Percentiles rank a stretch among this genome's conserved stretches.
Evolutionary conservation across 2,888 invertebrate genomes (phyloP).

Genomic region (Troides helena): DNA sequence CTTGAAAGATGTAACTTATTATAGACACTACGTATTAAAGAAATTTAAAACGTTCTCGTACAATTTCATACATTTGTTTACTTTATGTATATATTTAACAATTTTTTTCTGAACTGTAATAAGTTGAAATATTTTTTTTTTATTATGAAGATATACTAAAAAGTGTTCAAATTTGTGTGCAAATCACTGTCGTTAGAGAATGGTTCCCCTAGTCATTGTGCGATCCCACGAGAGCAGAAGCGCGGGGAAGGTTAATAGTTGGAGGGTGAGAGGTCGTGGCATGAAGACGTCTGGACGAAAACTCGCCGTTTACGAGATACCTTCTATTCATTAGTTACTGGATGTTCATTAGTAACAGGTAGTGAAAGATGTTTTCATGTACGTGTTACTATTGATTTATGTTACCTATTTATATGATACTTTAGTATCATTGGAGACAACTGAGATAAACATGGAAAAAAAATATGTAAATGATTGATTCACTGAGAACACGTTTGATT

Average conservation of each 20-base stretch:
- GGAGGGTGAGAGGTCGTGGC: conserved; percentile 41
- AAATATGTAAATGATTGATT: not conserved
- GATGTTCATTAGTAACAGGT: conserved; percentile 18
- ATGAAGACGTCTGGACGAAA: conserved; percentile 28
- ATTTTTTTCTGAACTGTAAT: not conserved
- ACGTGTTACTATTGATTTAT: not conserved
- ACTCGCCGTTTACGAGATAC: conserved; percentile 43
- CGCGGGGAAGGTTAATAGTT: conserved; percentile 58
- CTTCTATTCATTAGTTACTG: conserved; percentile 36
- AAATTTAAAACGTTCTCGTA: too few species aligned
- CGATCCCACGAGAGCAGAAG: conserved; percentile 46
- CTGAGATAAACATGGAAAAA: not conserved
- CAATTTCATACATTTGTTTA: too few species aligned
- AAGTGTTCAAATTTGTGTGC: conserved; percentile 3
- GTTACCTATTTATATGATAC: conserved; percentile 5
- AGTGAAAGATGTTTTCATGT: conserved; percentile 18
- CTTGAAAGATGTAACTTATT: too few species aligned
- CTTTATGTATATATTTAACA: too few species aligned
- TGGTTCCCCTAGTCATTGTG: conserved; percentile 33
- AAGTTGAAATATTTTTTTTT: not conserved
- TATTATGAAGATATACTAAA: not conserved
- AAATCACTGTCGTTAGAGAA: conserved; percentile 19
- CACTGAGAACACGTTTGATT: too few species aligned
- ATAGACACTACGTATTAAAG: too few species aligned
- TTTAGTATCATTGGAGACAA: conserved; percentile 4